Percentiles rank a stretch among this genome's conserved stretches.
Evolutionary conservation across 2,888 invertebrate genomes (phyloP).

Genomic region (Heliconius cydno): DNA sequence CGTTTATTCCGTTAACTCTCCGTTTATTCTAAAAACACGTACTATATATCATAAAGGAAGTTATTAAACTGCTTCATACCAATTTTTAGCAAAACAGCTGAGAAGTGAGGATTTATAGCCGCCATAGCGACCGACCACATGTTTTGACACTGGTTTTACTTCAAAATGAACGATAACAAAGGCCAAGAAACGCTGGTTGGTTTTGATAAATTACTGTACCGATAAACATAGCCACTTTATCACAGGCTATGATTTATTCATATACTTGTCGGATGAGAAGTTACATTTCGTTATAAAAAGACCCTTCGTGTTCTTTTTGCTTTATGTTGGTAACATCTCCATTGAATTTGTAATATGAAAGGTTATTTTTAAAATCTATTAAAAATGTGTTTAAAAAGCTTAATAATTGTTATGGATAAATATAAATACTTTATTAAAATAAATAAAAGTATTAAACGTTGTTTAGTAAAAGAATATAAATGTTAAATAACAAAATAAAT

Average conservation of each 20-base stretch:
- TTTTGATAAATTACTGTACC: slow-evolving; percentile 77
- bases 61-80: slow-evolving; percentile 24
- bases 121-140: slow-evolving; percentile 25
- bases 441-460: neutral
- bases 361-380: neutral
- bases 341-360: slow-evolving; percentile 12
- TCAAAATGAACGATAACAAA: slow-evolving; percentile 43
- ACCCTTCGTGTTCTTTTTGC: slow-evolving; percentile 31
- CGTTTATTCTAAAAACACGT: neutral
- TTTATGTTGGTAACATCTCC: slow-evolving; percentile 21
- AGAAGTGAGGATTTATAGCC: slow-evolving; percentile 33
- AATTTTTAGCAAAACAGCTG: slow-evolving; percentile 37
- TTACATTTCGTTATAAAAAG: slow-evolving; percentile 62
- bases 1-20: neutral
- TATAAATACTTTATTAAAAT: neutral
- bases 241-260: slow-evolving; percentile 82
- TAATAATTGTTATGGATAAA: neutral
- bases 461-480: neutral
- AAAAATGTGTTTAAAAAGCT: neutral
- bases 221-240: slow-evolving; percentile 82
- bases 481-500: too few species aligned
- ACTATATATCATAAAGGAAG: slow-evolving; percentile 8
- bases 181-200: slow-evolving; percentile 59
- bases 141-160: slow-evolving; percentile 23
- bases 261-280: slow-evolving; percentile 74